Conservation (phyloP, 2,888 invertebrate species). For the Dichetophora obliterata region DNA sequence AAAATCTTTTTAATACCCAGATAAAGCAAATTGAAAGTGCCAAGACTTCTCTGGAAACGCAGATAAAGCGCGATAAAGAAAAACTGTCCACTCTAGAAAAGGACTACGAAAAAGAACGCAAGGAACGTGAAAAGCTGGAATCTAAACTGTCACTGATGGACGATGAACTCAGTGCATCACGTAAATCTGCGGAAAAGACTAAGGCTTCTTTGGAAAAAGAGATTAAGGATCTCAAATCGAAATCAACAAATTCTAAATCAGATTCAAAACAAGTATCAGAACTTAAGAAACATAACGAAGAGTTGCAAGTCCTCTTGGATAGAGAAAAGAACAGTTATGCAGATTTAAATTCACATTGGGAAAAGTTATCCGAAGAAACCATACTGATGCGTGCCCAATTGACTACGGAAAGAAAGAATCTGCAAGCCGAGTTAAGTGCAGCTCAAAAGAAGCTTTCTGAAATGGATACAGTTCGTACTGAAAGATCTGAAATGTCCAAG, state of each 20-base stretch:
- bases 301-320: conserved; percentile 77
- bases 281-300: conserved; percentile 70
- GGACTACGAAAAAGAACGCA: conserved; percentile 75
- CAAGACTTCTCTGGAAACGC: conserved; percentile 69
- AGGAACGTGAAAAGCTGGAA: conserved; percentile 77
- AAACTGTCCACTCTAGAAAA: conserved; percentile 73
- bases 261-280: conserved; percentile 80
- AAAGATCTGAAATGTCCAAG: conserved; percentile 64
- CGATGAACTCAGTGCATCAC: conserved; percentile 72
- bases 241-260: conserved; percentile 71
- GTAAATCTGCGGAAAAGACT: conserved; percentile 77
- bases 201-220: conserved; percentile 81
- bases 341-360: conserved; percentile 85
- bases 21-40: conserved; percentile 71
- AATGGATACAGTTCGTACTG: conserved; percentile 61
- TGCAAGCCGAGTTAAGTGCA: conserved; percentile 72
- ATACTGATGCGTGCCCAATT: conserved; percentile 85
- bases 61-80: conserved; percentile 70
- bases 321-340: conserved; percentile 82
- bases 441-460: conserved; percentile 60
- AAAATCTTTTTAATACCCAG: conserved; percentile 48
- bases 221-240: conserved; percentile 81
- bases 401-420: conserved; percentile 84
- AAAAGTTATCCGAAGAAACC: conserved; percentile 86
- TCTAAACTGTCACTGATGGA: conserved; percentile 76